Conservation (phyloP, 2,888 invertebrate genomes). For the Chrysomela aeneicollis region DNA sequence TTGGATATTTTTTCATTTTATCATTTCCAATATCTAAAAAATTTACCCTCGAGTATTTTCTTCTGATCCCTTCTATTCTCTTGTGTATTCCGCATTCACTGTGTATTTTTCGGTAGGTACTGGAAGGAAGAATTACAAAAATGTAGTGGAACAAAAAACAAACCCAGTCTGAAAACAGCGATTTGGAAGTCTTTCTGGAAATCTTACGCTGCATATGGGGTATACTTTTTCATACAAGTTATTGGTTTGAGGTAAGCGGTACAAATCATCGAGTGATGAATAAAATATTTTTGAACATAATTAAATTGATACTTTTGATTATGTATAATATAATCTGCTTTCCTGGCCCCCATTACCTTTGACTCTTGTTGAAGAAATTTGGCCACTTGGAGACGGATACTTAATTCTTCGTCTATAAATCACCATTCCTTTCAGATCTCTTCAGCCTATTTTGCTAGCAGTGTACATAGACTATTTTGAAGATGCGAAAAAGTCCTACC, state of each 20-base stretch:
- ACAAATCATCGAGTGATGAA: no score
- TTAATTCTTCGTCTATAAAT: no score
- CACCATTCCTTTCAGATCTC: slow-evolving; percentile 18
- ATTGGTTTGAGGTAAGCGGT: slow-evolving; percentile 67
- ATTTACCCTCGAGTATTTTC: no score
- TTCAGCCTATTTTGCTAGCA: slow-evolving; percentile 69
- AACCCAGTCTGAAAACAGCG: slow-evolving; percentile 69
- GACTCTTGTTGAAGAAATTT: no score
- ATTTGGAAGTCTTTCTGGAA: slow-evolving; percentile 68
- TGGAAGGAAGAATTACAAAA: slow-evolving; percentile 68
- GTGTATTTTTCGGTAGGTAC: slow-evolving; percentile 58
- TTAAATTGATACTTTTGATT: no score
- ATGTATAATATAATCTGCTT: no score
- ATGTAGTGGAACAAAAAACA: slow-evolving; percentile 47
- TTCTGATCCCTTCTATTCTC: no score
- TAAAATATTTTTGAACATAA: background rate
- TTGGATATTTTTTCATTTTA: no score
- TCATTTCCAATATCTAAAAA: no score
- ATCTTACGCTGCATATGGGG: slow-evolving; percentile 68
- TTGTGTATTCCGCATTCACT: no score
- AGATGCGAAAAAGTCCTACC: slow-evolving; percentile 11
- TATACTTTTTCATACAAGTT: slow-evolving; percentile 66
- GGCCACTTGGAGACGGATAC: no score
- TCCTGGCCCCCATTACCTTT: no score
- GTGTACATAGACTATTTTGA: slow-evolving; percentile 69